Evolutionary conservation across 2,888 invertebrate genomes (phyloP).

Genomic region (Mimas tiliae): DNA sequence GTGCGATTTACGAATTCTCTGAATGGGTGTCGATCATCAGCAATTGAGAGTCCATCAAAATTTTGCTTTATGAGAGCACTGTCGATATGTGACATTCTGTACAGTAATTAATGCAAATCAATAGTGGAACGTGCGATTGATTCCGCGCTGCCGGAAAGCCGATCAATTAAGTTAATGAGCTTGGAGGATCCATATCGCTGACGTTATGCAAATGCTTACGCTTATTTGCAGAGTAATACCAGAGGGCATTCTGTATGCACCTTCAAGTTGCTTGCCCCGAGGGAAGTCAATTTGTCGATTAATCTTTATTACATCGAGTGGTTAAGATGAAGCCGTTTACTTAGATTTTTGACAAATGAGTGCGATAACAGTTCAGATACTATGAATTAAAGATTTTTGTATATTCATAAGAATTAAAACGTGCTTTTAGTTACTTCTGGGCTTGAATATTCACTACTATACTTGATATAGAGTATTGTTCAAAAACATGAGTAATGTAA

Average conservation of each 20-base stretch:
- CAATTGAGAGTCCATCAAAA: constrained; percentile 67
- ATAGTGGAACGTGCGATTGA: constrained; percentile 69
- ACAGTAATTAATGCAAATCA: constrained; percentile 83
- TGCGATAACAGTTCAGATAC: constrained; percentile 5
- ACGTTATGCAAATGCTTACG: constrained; percentile 76
- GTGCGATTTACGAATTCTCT: constrained; percentile 13
- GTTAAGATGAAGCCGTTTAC: constrained; percentile 26
- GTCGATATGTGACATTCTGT: constrained; percentile 74
- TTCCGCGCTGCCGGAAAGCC: constrained; percentile 75
- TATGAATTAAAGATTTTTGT: not conserved
- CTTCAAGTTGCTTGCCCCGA: constrained; percentile 41
- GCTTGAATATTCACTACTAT: too few relatives aligned
- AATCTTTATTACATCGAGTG: constrained; percentile 46
- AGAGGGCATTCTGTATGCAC: constrained; percentile 47
- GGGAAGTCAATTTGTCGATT: constrained; percentile 46
- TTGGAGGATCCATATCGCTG: constrained; percentile 75
- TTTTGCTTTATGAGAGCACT: constrained; percentile 63
- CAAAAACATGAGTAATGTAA: too few relatives aligned
- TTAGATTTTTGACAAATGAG: constrained; percentile 17
- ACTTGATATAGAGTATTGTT: too few relatives aligned
- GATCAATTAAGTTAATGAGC: constrained; percentile 84
- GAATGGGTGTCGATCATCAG: constrained; percentile 27
- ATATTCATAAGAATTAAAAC: not conserved
- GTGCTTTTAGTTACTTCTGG: too few relatives aligned
- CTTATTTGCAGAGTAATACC: constrained; percentile 64